phyloP scores from a whole-genome alignment of 2,888 invertebrate genomes.

The Autographa pulchrina region DNA sequence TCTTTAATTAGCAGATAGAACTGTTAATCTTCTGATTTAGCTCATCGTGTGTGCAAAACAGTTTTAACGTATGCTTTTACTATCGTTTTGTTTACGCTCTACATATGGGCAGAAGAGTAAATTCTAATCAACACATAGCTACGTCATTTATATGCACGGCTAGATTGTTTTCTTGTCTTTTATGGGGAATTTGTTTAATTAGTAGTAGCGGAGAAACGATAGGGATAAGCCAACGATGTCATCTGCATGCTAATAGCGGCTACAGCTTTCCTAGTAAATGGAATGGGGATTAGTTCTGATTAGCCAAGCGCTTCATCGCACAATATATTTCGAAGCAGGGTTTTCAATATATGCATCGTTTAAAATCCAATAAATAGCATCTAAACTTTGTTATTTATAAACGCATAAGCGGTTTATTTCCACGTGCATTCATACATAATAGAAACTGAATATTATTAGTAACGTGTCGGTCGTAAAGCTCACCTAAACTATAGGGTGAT shows the following conservation, averaged over 20 bases:
- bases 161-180: background rate
- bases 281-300: background rate
- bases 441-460: background rate
- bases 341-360: background rate
- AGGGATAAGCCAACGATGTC: background rate
- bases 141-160: background rate
- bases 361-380: background rate
- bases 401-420: background rate
- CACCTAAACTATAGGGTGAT: background rate
- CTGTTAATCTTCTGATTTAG: conserved; percentile 5
- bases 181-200: background rate
- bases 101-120: conserved; percentile 27
- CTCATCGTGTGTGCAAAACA: background rate
- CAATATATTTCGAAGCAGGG: background rate
- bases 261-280: no score
- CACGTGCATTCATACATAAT: background rate
- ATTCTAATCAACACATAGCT: background rate
- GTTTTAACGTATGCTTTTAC: conserved; percentile 32
- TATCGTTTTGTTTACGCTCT: conserved; percentile 32
- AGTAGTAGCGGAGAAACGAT: background rate
- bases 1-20: background rate
- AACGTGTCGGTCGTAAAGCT: background rate
- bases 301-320: background rate
- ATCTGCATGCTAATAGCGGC: background rate
- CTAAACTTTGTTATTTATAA: background rate